Base-by-base conservation (phyloP, 2,888 invertebrate species). In the Nipponacmea schrenckii region DNA sequence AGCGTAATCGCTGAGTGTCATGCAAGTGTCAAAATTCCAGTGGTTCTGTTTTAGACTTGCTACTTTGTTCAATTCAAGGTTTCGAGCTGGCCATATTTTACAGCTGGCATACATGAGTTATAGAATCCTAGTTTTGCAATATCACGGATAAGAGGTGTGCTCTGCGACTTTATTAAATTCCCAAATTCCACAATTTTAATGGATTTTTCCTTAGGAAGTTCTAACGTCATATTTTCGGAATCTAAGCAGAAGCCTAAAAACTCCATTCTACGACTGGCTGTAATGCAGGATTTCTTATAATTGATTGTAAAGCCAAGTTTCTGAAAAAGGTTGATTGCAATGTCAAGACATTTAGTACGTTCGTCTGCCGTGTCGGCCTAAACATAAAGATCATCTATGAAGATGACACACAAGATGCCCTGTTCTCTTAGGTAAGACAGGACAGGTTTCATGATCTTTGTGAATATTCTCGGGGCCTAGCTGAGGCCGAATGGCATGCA, bases 241-340 rank as follows among this genome's bases (percentile, higher is more conserved):
- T 66, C 71, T 31, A 71, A 66, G 14, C 73, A 69, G 63, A 63
- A 73, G 4, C 67, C 50, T 1, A 50, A 20, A 50, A 50, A 50
- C 20, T 17, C 20, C 50, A 50, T 50, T 2, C 17, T 50, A n/a
- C 20, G n/a, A 17, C n/a, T n/a, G 17, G n/a, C 1, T 50, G 20
- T 50, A 8, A 50, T 14, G 14, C 56, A 20, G 56, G 56, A 56
- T 24, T 24, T 56, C 24, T 15, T 8, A 24, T 56, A 56, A 14
- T 20, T 56, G n/a, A 20, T 15, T 10, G 56, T 56, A 10, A 56
- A 56, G 24, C 56, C 56, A 56, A 56, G 56, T 56, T 56, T 56
- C 14, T 56, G 20, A 20, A 20, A 24, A 24, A 56, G 1, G 20
- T n/a, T 10, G 20, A n/a, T 50, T 7, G 50, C 50, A 1, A 50